phyloP scores from a whole-genome alignment of 2,113 vertebrate genomes.

The Cryptotis parvus region DNA sequence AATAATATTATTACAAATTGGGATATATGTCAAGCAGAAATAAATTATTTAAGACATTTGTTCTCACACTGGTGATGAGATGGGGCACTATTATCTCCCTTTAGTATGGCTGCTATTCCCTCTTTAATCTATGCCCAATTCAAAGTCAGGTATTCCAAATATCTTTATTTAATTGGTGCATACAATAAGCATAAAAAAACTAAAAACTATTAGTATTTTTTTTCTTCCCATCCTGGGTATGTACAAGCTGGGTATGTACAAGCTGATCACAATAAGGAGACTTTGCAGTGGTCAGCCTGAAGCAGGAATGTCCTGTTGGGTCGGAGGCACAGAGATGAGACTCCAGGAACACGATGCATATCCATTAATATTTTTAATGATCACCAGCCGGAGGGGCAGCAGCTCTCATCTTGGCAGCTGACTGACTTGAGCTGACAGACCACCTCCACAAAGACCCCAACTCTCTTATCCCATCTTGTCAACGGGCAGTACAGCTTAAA shows the following conservation, averaged over 20 bases:
- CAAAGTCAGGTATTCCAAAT: background rate
- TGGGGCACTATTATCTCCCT: background rate
- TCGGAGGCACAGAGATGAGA: too few relatives aligned
- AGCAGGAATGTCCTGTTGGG: too few relatives aligned
- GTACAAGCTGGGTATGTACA: background rate
- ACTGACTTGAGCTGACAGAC: too few relatives aligned
- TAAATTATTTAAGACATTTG: background rate
- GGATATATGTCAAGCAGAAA: background rate
- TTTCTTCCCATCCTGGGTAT: background rate
- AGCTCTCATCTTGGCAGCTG: too few relatives aligned
- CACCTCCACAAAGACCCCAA: too few relatives aligned
- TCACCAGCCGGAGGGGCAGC: too few relatives aligned
- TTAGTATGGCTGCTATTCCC: background rate
- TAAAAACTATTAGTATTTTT: background rate
- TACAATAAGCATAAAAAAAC: background rate
- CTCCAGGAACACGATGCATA: too few relatives aligned
- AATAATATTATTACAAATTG: background rate
- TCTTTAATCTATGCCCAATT: background rate
- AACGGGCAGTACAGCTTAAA: too few relatives aligned
- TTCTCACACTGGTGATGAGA: rapidly evolving
- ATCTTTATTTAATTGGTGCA: conserved; percentile 38
- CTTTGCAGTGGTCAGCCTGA: background rate
- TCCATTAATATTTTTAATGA: too few relatives aligned
- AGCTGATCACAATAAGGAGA: background rate
- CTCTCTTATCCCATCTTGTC: too few relatives aligned